phyloP scores from a whole-genome alignment of 2,113 vertebrate species.

The Austrofundulus limnaeus region DNA sequence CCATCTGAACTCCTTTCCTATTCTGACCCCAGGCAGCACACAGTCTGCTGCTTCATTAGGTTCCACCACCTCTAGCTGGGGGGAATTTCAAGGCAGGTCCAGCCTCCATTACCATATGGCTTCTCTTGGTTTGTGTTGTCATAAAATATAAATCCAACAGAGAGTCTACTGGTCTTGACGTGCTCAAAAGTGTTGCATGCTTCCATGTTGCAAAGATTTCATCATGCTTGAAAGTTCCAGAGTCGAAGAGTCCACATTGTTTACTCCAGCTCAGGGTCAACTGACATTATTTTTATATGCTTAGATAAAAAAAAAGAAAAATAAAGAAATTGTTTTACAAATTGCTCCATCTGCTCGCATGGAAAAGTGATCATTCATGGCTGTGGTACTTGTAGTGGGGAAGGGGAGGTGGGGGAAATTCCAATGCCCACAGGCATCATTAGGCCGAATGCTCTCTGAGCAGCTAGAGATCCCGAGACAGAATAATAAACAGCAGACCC shows the following conservation, averaged over 20 bases:
- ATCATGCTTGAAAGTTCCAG: conserved; percentile 57
- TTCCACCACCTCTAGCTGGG: conserved; percentile 48
- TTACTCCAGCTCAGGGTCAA: conserved; percentile 23
- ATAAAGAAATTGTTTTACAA: neutral
- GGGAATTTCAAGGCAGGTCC: conserved; percentile 60
- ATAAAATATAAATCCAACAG: conserved; percentile 66
- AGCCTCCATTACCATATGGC: conserved; percentile 68
- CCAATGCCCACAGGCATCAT: neutral
- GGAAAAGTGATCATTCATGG: neutral
- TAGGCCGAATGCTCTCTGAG: neutral
- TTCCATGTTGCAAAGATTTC: conserved; percentile 65
- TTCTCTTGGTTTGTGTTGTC: conserved; percentile 54
- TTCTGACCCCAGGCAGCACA: conserved; percentile 57
- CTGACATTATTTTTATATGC: conserved; percentile 11
- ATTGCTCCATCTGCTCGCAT: neutral
- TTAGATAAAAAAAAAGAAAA: conserved; percentile 2
- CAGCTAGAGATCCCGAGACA: neutral
- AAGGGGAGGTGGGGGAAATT: neutral
- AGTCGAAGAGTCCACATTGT: conserved; percentile 29
- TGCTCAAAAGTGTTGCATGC: conserved; percentile 54
- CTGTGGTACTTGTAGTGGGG: neutral
- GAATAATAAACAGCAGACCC: conserved; percentile 3
- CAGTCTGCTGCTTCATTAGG: conserved; percentile 71
- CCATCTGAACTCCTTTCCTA: conserved; percentile 58
- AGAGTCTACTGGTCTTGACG: conserved; percentile 37